A percentile compares a stretch with the other conserved stretches of the same genome.
phyloP scores from a whole-genome alignment of 2,888 invertebrate genomes.

The Enchytraeus crypticus region DNA sequence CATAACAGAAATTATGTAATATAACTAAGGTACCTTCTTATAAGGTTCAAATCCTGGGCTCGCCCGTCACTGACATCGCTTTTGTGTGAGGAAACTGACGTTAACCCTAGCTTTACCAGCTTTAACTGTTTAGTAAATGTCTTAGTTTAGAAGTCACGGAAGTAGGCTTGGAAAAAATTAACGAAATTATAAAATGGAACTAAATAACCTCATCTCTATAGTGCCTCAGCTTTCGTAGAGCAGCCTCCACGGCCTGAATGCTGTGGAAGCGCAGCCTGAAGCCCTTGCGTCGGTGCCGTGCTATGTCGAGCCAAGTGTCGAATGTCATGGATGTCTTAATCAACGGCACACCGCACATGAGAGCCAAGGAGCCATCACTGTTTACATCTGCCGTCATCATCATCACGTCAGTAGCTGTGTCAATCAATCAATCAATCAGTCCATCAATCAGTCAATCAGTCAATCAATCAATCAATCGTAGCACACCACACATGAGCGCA shows the following conservation, averaged over 20 bases:
- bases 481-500: no score
- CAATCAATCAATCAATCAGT: constrained; percentile 49
- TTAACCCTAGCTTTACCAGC: no score
- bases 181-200: background rate
- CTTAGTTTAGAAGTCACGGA: background rate
- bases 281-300: constrained; percentile 59
- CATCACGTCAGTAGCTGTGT: constrained; percentile 77
- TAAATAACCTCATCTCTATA: background rate
- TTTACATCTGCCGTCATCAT: constrained; percentile 49
- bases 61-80: no score
- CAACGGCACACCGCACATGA: constrained; percentile 78
- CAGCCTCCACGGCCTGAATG: constrained; percentile 58
- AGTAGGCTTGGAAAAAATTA: background rate
- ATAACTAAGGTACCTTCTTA: background rate
- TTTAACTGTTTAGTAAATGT: no score
- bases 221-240: constrained; percentile 3
- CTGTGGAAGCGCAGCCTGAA: constrained; percentile 81
- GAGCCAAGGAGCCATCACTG: constrained; percentile 50
- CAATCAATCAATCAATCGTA: no score
- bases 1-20: background rate
- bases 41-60: no score
- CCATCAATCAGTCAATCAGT: background rate
- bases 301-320: constrained; percentile 58
- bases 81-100: no score
- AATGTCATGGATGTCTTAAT: constrained; percentile 66